phyloP scores from a whole-genome alignment of 2,113 vertebrate species.

The Melospiza melodia region DNA sequence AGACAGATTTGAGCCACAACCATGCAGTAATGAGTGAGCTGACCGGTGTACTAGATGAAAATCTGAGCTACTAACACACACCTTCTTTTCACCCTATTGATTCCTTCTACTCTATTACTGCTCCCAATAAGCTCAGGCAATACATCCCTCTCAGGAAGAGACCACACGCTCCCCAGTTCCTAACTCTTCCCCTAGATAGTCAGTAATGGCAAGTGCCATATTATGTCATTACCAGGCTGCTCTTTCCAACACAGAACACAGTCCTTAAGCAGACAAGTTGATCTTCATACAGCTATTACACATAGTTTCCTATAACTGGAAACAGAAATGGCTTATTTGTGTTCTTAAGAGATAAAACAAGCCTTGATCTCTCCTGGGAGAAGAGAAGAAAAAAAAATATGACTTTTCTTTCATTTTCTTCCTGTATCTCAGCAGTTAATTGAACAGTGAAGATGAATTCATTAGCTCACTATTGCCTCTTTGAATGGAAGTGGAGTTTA shows the following conservation, averaged over 20 bases:
- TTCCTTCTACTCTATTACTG: background rate
- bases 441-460: background rate
- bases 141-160: background rate
- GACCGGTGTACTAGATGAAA: background rate
- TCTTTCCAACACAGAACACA: background rate
- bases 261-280: background rate
- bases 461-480: background rate
- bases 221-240: background rate
- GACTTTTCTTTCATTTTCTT: background rate
- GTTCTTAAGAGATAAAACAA: background rate
- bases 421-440: background rate
- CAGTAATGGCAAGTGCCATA: background rate
- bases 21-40: accelerated
- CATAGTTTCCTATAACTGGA: background rate
- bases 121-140: background rate
- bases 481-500: background rate
- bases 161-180: background rate
- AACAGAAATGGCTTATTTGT: background rate
- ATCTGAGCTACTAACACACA: background rate
- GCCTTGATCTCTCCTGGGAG: background rate
- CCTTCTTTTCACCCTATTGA: background rate
- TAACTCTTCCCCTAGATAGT: background rate
- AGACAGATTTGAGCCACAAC: background rate
- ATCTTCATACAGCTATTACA: background rate
- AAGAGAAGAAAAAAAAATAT: background rate